Base-by-base conservation (phyloP, 1,140 invertebrate species). In the Anadara kagoshimensis region DNA sequence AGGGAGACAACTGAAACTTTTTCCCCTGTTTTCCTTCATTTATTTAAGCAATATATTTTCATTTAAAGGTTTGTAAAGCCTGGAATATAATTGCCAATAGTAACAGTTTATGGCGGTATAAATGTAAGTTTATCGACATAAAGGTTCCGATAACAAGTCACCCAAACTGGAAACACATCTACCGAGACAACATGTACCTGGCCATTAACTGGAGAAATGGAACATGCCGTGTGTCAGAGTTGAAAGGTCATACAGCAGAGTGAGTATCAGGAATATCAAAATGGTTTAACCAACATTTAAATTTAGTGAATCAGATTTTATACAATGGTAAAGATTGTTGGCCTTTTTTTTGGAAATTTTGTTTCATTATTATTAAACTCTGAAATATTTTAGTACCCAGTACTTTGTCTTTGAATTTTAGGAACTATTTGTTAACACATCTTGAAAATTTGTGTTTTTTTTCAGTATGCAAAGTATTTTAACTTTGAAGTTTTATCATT, bases 41-140 rank as follows among this genome's bases (percentile, higher is more conserved):
- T n/a, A n/a, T 66, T 66, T 54, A 44, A 1, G 4, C 10, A 51
- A 18, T 14, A 24, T 59, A 0, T 59, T 14, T 61, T 44, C n/a
- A 12, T 10, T 67, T 58, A 10, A 53, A 87, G 85, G 87, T 88
- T 12, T 80, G 80, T 71, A 85, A 82, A 66, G 67, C 72, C 22
- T 88, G 86, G 86, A 72, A 83, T 12, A 70, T 24, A 26, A 62
- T 88, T 54, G 81, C 86, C 53, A 81, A 83, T 56, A 78, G 82
- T 47, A 86, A 84, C 73, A 76, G 73, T 24, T 63, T 88, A 14
- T 88, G 87, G 87, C 81, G 80, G 43, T 51, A 74, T 26, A 86
- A 86, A 73, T 88, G 86, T 78, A 53, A 79, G 41, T 49, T 76
- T 29, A 76, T 84, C 5, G 74, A 79, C 20, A 41, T 86, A 22